These are phyloP conservation scores for Dasyprocta punctata DNA, from an alignment of 2,113 vertebrate genomes.

Conservation along the genomic window DNA sequence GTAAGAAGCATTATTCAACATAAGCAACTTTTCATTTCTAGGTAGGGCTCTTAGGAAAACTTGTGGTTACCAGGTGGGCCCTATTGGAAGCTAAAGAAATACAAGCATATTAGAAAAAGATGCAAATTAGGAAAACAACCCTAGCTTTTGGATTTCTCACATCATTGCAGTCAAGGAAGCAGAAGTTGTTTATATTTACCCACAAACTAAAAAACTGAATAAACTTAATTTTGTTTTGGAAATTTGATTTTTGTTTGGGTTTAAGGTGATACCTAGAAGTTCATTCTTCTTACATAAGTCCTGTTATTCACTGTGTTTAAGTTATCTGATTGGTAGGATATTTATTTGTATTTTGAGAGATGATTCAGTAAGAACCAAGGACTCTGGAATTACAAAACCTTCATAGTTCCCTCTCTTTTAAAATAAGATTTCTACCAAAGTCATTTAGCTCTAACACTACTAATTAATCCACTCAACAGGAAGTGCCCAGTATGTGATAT, in stretches of 20 bases:
- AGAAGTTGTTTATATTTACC: background rate
- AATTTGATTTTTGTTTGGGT: constrained; percentile 45
- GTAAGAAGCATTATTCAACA: background rate
- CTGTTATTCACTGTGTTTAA: background rate
- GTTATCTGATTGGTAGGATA: background rate
- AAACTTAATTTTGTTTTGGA: constrained; percentile 37
- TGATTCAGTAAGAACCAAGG: background rate
- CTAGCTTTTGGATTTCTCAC: background rate
- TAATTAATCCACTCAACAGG: constrained; percentile 31
- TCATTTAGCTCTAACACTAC: constrained; percentile 50
- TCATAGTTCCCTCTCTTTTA: background rate
- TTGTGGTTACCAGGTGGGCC: background rate
- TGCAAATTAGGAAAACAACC: background rate
- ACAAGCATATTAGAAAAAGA: background rate
- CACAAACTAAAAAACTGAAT: background rate
- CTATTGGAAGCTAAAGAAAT: constrained; percentile 18
- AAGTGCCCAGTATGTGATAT: background rate
- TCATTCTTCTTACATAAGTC: background rate
- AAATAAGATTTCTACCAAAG: background rate
- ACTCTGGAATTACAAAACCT: background rate
- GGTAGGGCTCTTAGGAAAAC: background rate
- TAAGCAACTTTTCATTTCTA: constrained; percentile 27
- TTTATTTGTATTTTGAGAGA: background rate
- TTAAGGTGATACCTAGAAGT: constrained; percentile 3
- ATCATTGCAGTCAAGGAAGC: background rate